Percentiles rank a stretch among this genome's conserved stretches.
Conservation (phyloP, 2,888 invertebrate species). For the Drosophila greeni region DNA sequence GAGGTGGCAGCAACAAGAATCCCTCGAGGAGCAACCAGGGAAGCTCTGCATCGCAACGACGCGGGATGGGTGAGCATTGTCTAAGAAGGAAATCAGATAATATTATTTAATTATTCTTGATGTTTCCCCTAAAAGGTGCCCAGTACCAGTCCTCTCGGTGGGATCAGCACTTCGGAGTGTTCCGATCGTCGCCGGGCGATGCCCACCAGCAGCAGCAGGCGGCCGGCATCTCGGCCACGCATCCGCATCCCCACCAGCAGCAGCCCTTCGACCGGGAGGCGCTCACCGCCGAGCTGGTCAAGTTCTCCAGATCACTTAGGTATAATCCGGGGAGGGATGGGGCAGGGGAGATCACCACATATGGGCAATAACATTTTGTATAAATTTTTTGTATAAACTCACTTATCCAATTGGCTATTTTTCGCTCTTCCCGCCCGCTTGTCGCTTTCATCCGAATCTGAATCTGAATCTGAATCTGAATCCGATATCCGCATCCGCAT, state of each 20-base stretch:
- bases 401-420: slow-evolving; percentile 33
- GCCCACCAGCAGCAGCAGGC: slow-evolving; percentile 77
- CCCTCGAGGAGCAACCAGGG: slow-evolving; percentile 76
- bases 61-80: slow-evolving; percentile 73
- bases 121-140: slow-evolving; percentile 50
- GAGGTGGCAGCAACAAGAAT: slow-evolving; percentile 73
- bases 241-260: slow-evolving; percentile 37
- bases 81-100: background rate
- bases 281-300: slow-evolving; percentile 79
- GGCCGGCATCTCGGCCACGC: slow-evolving; percentile 45
- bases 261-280: slow-evolving; percentile 79
- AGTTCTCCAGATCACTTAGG: slow-evolving; percentile 79
- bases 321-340: slow-evolving; percentile 36
- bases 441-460: slow-evolving; percentile 21
- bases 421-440: slow-evolving; percentile 27
- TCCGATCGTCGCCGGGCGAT: slow-evolving; percentile 81
- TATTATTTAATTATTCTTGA: background rate
- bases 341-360: slow-evolving; percentile 11
- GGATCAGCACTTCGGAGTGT: slow-evolving; percentile 85
- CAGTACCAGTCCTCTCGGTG: slow-evolving; percentile 79
- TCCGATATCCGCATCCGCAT: slow-evolving; percentile 33
- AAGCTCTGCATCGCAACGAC: slow-evolving; percentile 75
- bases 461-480: slow-evolving; percentile 8
- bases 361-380: slow-evolving; percentile 7
- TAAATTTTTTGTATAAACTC: slow-evolving; percentile 14